Evolutionary conservation across 2,797 vertebrate genomes (phyloP).

Genomic region (Hydrolagus colliei): DNA sequence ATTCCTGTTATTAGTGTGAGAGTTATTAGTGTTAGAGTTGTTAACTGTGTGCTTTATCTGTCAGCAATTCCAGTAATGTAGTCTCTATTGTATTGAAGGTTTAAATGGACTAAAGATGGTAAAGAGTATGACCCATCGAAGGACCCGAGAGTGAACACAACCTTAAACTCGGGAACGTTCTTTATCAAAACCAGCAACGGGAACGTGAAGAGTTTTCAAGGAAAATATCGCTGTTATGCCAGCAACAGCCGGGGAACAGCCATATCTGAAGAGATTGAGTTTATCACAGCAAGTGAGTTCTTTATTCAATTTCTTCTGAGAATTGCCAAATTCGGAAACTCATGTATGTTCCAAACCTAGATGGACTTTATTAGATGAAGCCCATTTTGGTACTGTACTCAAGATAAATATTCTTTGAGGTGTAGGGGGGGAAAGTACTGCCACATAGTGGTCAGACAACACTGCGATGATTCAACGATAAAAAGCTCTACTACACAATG

Average conservation of each 20-base stretch:
- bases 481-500: too few relatives aligned
- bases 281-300: slow-evolving; percentile 84
- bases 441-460: too few relatives aligned
- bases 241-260: slow-evolving; percentile 78
- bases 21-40: too few relatives aligned
- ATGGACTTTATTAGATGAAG: too few relatives aligned
- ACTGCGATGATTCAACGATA: too few relatives aligned
- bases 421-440: too few relatives aligned
- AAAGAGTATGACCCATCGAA: slow-evolving; percentile 71
- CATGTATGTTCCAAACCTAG: too few relatives aligned
- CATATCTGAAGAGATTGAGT: slow-evolving; percentile 82
- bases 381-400: too few relatives aligned
- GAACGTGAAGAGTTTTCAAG: slow-evolving; percentile 80
- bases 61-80: background rate
- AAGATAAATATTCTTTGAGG: too few relatives aligned
- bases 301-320: background rate
- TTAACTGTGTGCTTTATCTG: too few relatives aligned
- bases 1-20: too few relatives aligned
- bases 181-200: slow-evolving; percentile 75
- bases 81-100: slow-evolving; percentile 55
- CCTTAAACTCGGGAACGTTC: slow-evolving; percentile 80
- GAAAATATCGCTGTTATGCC: slow-evolving; percentile 82
- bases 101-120: slow-evolving; percentile 85
- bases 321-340: background rate
- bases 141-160: slow-evolving; percentile 66